phyloP scores from a whole-genome alignment of 1,140 invertebrate genomes.

The Hypsibius dujardini region DNA sequence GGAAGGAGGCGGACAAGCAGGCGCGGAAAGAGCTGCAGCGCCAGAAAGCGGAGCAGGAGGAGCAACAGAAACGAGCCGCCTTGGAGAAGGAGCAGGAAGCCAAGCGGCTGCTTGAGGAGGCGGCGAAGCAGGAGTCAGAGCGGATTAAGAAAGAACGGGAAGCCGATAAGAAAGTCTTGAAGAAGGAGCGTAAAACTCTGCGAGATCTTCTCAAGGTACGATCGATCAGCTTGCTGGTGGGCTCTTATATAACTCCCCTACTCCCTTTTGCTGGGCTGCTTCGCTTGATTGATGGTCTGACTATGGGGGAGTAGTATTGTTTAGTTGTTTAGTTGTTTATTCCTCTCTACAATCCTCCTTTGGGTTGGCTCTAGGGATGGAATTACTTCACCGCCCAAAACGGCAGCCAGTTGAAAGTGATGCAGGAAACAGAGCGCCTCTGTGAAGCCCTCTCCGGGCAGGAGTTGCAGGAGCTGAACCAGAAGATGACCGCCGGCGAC shows the following conservation, averaged over 20 bases:
- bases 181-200: slow-evolving; percentile 66
- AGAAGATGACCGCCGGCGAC: slow-evolving; percentile 55
- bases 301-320: neutral
- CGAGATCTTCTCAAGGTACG: slow-evolving; percentile 55
- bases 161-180: slow-evolving; percentile 56
- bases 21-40: slow-evolving; percentile 67
- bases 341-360: neutral
- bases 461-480: slow-evolving; percentile 49
- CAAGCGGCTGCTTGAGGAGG: slow-evolving; percentile 58
- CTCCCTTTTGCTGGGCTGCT: no score
- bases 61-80: slow-evolving; percentile 31
- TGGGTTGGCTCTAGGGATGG: neutral
- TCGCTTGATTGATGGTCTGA: neutral
- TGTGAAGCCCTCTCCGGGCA: neutral
- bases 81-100: slow-evolving; percentile 38
- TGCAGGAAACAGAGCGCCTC: slow-evolving; percentile 16
- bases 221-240: slow-evolving; percentile 35
- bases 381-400: neutral
- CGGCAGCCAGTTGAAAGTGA: neutral
- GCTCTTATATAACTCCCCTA: neutral
- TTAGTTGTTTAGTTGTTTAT: no score
- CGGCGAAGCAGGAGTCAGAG: slow-evolving; percentile 61
- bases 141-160: slow-evolving; percentile 69
- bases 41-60: slow-evolving; percentile 24
- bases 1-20: slow-evolving; percentile 65